These are phyloP conservation scores for Siniperca undulata DNA, from an alignment of 2,797 vertebrate species.

Conservation along the genomic window DNA sequence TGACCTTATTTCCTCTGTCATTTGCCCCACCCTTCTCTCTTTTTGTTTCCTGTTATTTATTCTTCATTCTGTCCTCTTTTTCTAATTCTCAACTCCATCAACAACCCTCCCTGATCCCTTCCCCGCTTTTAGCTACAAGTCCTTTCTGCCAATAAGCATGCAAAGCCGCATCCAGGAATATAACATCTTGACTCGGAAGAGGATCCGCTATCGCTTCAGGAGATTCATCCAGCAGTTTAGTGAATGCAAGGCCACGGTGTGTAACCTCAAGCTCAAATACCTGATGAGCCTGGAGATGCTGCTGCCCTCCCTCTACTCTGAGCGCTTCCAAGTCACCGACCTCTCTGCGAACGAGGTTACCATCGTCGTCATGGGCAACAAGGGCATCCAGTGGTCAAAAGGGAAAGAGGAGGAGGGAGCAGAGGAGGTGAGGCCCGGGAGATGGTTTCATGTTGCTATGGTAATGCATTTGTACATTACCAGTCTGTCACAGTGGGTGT, in stretches of 20 bases:
- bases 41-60: not conserved
- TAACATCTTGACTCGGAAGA: constrained; percentile 94
- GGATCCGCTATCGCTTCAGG: constrained; percentile 95
- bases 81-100: not conserved
- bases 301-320: constrained; percentile 92
- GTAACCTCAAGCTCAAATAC: constrained; percentile 96
- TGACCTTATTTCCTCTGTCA: not conserved
- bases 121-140: constrained; percentile 90
- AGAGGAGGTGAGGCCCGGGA: constrained; percentile 84
- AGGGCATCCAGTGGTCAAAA: constrained; percentile 92
- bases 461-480: not conserved
- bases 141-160: constrained; percentile 92
- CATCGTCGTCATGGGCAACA: constrained; percentile 92
- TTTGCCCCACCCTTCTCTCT: not conserved
- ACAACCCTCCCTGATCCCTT: not conserved
- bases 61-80: not conserved
- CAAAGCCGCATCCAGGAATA: constrained; percentile 92
- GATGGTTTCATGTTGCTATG: constrained; percentile 13
- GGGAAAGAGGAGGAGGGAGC: constrained; percentile 84
- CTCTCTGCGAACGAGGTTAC: constrained; percentile 85
- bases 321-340: constrained; percentile 92
- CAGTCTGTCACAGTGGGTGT: not conserved
- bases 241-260: constrained; percentile 92
- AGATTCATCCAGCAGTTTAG: constrained; percentile 95
- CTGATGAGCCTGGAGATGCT: constrained; percentile 95